Conservation (phyloP, 2,888 invertebrate genomes). For the Venusia cambrica region DNA sequence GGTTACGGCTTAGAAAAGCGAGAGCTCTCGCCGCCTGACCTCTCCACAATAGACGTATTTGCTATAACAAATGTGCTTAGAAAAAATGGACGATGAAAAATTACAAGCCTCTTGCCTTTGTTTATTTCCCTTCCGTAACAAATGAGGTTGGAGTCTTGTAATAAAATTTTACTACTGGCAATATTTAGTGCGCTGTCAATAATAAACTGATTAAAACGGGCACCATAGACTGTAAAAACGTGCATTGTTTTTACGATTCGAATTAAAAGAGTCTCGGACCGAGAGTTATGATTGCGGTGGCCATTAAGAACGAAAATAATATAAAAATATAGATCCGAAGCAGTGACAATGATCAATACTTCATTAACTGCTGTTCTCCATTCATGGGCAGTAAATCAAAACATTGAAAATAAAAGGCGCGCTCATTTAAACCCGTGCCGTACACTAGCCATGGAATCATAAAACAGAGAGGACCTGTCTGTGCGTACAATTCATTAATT, state of each 20-base stretch:
- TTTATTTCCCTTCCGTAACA: conserved; percentile 34
- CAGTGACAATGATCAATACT: conserved; percentile 64
- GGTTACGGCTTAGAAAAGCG: conserved; percentile 63
- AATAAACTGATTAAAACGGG: conserved; percentile 26
- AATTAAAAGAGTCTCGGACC: conserved; percentile 38
- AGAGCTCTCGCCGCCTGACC: conserved; percentile 49
- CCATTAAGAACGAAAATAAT: conserved; percentile 40
- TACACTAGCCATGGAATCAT: conserved; percentile 32
- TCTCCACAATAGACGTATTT: conserved; percentile 62
- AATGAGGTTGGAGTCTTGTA: conserved; percentile 25
- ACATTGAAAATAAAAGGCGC: conserved; percentile 56
- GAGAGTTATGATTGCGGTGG: conserved; percentile 42
- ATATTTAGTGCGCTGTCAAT: conserved; percentile 24
- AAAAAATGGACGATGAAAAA: conserved; percentile 65
- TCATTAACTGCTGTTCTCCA: conserved; percentile 66
- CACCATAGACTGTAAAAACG: conserved; percentile 21
- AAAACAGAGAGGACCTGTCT: conserved; percentile 31
- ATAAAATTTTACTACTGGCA: conserved; percentile 28
- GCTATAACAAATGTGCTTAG: conserved; percentile 65
- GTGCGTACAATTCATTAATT: conserved; percentile 9
- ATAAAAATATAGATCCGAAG: conserved; percentile 35
- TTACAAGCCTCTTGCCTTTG: conserved; percentile 40
- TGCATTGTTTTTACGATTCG: conserved; percentile 23
- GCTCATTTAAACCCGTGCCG: conserved; percentile 63
- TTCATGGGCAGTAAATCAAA: conserved; percentile 70